Evolutionary conservation across 2,888 invertebrate genomes (phyloP), one percentile per base, ranked within the genome.

Genomic region (Scrobipalpa costella): DNA sequence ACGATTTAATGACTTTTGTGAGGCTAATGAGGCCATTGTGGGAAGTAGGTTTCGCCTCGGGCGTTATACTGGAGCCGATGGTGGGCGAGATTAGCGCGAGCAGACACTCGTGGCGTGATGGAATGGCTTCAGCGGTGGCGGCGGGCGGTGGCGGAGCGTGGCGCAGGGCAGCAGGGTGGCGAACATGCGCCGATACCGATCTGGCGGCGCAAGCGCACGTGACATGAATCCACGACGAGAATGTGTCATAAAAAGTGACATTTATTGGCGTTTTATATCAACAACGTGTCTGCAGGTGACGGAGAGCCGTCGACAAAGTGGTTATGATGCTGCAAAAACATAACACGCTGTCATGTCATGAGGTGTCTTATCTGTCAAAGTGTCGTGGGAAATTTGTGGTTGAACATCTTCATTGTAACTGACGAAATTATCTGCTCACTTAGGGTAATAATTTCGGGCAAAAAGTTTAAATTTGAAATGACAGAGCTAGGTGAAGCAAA

Each of bases 241-340:
- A 78, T 74, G 82, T 77, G 79, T 87, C 88, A 90, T 90, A 90
- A 91, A 90, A 89, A 90, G 88, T 90, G 90, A 90, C 90, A 84
- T 89, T 91, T 90, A 91, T 89, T 90, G 87, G 88, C 84, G 80
- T 86, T 89, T 91, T 89, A 90, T 90, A 88, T 86, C 88, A 90
- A 86, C 86, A 81, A 84, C 85, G 87, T 86, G 88, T 81, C 77
- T 70, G 72, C 85, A 84, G 83, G 83, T 87, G 88, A 86, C 82
- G 78, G 72, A 80, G 80, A 76, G 78, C 71, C 80, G 81, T 75
- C 82, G 75, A 83, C 84, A 80, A 78, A 80, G 80, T 81, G 77
- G 78, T 86, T 85, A 83, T 86, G 85, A 87, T 79, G 77, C 80
- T 84, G 90, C 90, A 88, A 89, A 90, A 90, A 89, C 78, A 77